phyloP scores from a whole-genome alignment of 1,140 invertebrate genomes.

The Hermatobates lingyangjiaoensis region DNA sequence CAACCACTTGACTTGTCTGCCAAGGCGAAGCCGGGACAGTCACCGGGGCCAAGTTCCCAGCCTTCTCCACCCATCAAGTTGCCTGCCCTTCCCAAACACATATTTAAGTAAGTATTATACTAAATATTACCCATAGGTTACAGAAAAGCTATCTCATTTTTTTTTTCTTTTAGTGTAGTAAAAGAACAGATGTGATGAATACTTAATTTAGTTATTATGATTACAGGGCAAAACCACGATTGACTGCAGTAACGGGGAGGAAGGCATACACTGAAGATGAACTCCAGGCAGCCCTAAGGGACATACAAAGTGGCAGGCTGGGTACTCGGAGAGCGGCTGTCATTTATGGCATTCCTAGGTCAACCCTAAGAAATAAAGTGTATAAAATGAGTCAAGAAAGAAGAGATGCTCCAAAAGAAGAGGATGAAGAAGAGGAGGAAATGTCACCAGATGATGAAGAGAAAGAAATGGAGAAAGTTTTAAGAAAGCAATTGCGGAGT shows the following conservation, averaged over 20 bases:
- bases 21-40: conserved; percentile 29
- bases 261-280: conserved; percentile 81
- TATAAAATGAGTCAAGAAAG: conserved; percentile 62
- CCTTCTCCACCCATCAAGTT: conserved; percentile 11
- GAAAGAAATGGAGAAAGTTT: conserved; percentile 37
- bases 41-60: conserved; percentile 20
- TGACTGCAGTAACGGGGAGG: conserved; percentile 34
- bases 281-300: conserved; percentile 67
- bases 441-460: conserved; percentile 35
- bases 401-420: conserved; percentile 8
- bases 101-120: conserved; percentile 41
- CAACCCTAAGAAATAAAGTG: conserved; percentile 84
- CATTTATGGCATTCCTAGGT: conserved; percentile 86
- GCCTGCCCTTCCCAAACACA: conserved; percentile 30
- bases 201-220: conserved; percentile 16
- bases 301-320: conserved; percentile 80
- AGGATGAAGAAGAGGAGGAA: conserved; percentile 13
- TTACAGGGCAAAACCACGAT: conserved; percentile 38
- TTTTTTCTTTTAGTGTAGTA: conserved; percentile 8
- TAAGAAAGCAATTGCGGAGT: conserved; percentile 33
- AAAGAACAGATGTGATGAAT: background rate
- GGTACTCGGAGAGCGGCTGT: conserved; percentile 80
- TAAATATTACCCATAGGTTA: conserved; percentile 19
- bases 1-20: conserved; percentile 28
- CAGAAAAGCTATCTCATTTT: conserved; percentile 13